Evolutionary conservation across 2,888 invertebrate species (phyloP).

Genomic region (Sceliomorpha sp.): DNA sequence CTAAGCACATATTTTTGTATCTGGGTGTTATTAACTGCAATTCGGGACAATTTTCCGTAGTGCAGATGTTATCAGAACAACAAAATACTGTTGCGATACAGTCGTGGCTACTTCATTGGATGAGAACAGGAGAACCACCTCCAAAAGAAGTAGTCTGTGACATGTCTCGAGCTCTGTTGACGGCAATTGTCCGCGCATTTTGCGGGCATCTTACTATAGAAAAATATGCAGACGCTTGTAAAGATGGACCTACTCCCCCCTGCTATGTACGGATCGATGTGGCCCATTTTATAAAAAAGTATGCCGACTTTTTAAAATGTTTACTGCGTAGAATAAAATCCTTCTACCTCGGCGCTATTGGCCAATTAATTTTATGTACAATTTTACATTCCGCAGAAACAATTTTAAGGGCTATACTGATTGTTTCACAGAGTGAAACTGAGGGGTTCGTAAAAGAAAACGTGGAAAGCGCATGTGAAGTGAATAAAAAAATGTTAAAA

Average conservation of each 20-base stretch:
- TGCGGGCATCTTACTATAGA: constrained; percentile 35
- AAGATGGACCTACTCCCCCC: background rate
- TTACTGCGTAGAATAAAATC: constrained; percentile 4
- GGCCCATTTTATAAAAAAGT: constrained; percentile 33
- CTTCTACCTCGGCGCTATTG: constrained; percentile 23
- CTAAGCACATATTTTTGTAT: constrained; percentile 10
- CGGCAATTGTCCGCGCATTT: constrained; percentile 40
- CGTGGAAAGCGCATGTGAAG: no score
- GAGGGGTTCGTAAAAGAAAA: background rate
- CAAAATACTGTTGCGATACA: constrained; percentile 29
- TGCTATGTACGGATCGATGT: constrained; percentile 33
- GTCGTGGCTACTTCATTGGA: constrained; percentile 40
- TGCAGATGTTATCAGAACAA: constrained; percentile 45
- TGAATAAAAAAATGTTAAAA: no score
- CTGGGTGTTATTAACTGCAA: constrained; percentile 11
- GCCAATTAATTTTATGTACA: constrained; percentile 18
- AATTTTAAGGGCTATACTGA: constrained; percentile 1
- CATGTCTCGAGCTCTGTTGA: constrained; percentile 31
- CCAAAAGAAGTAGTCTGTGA: constrained; percentile 42
- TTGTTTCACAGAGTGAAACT: constrained; percentile 22
- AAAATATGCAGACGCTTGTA: constrained; percentile 40
- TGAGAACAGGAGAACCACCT: constrained; percentile 26
- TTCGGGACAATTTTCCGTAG: constrained; percentile 36
- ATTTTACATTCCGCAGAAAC: background rate
- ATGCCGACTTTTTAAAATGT: constrained; percentile 12